Evolutionary conservation across 2,888 invertebrate genomes (phyloP).

Genomic region (Eulithis testata): DNA sequence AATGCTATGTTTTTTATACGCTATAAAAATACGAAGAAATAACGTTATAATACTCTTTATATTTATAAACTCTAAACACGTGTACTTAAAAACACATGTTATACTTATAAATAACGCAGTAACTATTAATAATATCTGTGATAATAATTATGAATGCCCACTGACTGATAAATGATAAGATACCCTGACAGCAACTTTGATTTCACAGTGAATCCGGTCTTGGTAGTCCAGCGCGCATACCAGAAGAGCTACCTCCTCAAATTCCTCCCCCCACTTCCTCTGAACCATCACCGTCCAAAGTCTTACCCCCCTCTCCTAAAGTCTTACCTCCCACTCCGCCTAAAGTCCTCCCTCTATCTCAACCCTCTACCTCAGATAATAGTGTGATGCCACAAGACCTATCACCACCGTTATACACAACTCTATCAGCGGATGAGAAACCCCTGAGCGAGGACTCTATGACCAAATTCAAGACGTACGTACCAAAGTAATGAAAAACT

Average conservation of each 20-base stretch:
- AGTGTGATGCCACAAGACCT: constrained; percentile 52
- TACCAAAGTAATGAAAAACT: constrained; percentile 33
- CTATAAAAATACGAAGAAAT: too few relatives aligned
- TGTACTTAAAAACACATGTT: too few relatives aligned
- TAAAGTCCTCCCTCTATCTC: constrained; percentile 43
- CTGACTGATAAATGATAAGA: neutral
- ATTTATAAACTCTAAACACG: too few relatives aligned
- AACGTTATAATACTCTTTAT: too few relatives aligned
- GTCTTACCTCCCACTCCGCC: constrained; percentile 47
- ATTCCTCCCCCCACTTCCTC: constrained; percentile 57
- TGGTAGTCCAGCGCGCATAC: constrained; percentile 73
- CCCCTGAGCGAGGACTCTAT: constrained; percentile 73
- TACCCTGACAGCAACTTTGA: neutral
- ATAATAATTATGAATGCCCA: too few relatives aligned
- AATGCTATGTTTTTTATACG: too few relatives aligned
- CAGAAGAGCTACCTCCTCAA: constrained; percentile 71
- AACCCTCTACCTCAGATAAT: constrained; percentile 50
- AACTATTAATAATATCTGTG: too few relatives aligned
- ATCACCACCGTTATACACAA: constrained; percentile 76
- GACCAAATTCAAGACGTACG: constrained; percentile 80
- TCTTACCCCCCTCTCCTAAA: constrained; percentile 33
- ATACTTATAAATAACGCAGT: too few relatives aligned
- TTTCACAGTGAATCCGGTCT: constrained; percentile 73
- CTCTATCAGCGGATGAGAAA: constrained; percentile 69
- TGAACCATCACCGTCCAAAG: constrained; percentile 37